phyloP scores from a whole-genome alignment of 2,113 vertebrate genomes.

The Catagonus wagneri region DNA sequence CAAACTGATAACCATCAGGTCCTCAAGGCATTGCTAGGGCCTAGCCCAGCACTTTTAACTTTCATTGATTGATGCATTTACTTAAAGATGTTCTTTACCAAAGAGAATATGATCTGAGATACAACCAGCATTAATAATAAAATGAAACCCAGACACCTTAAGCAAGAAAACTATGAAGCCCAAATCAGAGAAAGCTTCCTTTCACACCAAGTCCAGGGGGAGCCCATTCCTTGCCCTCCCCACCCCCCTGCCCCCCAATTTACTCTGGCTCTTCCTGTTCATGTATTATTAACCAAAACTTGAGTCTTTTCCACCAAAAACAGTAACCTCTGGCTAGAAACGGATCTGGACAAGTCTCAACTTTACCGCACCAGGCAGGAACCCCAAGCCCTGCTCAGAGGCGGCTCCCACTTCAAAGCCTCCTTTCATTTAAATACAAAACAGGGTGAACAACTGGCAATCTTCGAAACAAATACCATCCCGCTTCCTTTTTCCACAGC shows the following conservation, averaged over 20 bases:
- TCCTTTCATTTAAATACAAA: constrained; percentile 82
- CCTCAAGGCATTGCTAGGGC: not conserved
- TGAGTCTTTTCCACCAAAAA: constrained; percentile 77
- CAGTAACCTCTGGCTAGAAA: constrained; percentile 77
- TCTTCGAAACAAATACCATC: constrained; percentile 77
- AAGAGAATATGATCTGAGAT: constrained; percentile 19
- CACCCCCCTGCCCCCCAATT: not conserved
- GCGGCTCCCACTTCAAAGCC: constrained; percentile 80
- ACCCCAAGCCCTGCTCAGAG: constrained; percentile 66
- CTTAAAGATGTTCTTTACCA: constrained; percentile 60
- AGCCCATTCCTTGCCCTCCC: not conserved
- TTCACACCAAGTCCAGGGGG: not conserved
- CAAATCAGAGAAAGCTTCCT: constrained; percentile 34
- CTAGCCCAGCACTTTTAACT: constrained; percentile 21
- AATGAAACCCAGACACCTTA: constrained; percentile 57
- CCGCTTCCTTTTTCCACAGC: constrained; percentile 53
- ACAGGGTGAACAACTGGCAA: constrained; percentile 81
- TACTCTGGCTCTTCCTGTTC: constrained; percentile 43
- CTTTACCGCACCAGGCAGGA: constrained; percentile 69
- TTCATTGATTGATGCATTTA: constrained; percentile 35
- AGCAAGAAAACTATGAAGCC: not conserved
- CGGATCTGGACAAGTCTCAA: constrained; percentile 81
- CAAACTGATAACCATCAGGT: constrained; percentile 48
- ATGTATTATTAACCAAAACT: constrained; percentile 72
- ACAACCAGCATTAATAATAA: constrained; percentile 35